A percentile compares a stretch with the other conserved stretches of the same genome.
Conservation (phyloP, 1,140 invertebrate species). For the Lepidurus couesii region DNA sequence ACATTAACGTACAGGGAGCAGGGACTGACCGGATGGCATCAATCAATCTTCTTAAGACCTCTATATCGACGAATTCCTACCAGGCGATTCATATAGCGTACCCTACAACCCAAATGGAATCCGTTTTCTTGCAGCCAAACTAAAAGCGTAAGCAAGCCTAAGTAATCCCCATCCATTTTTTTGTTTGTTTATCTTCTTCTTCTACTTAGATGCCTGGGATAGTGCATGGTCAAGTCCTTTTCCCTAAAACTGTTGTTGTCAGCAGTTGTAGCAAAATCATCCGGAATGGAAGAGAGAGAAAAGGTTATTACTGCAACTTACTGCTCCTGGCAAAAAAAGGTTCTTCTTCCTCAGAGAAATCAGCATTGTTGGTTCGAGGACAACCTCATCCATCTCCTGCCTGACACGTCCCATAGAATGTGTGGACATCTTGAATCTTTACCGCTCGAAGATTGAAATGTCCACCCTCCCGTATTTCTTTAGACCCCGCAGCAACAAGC, state of each 20-base stretch:
- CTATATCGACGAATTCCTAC: background rate
- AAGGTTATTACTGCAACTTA: too few relatives aligned
- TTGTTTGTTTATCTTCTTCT: background rate
- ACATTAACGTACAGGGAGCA: too few relatives aligned
- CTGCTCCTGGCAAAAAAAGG: background rate
- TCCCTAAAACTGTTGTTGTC: background rate
- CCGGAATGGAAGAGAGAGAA: too few relatives aligned
- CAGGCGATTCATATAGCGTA: background rate
- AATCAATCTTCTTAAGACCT: background rate
- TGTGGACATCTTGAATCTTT: constrained; percentile 12
- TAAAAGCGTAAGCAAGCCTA: background rate
- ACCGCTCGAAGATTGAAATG: constrained; percentile 19
- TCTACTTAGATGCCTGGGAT: background rate
- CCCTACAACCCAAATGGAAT: background rate
- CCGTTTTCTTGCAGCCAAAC: background rate
- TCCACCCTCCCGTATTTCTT: background rate
- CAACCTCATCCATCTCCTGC: constrained; percentile 17
- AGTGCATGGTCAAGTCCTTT: background rate
- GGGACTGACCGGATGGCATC: background rate
- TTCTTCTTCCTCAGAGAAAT: background rate
- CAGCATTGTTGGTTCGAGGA: background rate
- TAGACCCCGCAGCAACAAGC: background rate
- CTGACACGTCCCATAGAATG: constrained; percentile 18
- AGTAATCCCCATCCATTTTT: background rate
- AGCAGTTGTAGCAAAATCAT: background rate